Evolutionary conservation across 2,113 vertebrate genomes (phyloP).

Genomic region (Ceyx margarethae): DNA sequence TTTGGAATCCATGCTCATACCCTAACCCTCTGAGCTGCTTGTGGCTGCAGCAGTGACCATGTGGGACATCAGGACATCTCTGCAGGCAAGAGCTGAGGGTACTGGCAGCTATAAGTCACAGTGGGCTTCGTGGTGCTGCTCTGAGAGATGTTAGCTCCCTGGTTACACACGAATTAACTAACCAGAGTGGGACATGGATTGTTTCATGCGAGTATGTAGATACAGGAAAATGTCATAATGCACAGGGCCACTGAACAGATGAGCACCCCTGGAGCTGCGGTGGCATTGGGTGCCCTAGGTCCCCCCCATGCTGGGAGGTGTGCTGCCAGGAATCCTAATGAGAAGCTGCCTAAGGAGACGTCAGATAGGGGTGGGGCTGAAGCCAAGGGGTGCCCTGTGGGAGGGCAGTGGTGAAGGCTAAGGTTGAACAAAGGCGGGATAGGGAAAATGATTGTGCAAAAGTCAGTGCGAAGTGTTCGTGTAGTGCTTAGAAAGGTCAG

Average conservation of each 20-base stretch:
- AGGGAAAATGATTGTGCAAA: neutral
- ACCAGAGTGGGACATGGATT: neutral
- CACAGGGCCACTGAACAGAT: rapidly evolving
- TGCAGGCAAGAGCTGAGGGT: neutral
- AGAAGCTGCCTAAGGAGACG: neutral
- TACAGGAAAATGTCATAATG: rapidly evolving
- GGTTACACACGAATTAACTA: neutral
- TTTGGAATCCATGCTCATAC: neutral
- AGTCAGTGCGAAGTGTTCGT: neutral
- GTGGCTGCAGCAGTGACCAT: neutral
- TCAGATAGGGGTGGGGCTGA: neutral
- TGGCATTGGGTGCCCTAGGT: neutral
- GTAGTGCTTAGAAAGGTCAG: neutral
- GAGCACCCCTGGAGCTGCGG: rapidly evolving
- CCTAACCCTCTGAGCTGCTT: neutral
- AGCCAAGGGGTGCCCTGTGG: rapidly evolving
- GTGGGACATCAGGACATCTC: rapidly evolving
- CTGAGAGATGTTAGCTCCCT: neutral
- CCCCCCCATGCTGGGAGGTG: neutral
- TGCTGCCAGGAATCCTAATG: neutral
- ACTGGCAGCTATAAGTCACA: neutral
- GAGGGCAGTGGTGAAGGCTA: neutral
- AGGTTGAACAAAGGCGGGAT: neutral
- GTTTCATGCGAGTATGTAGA: neutral
- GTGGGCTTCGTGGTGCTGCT: neutral